These are phyloP conservation scores for Petrocephalus zakoni DNA, from an alignment of 2,113 vertebrate genomes.

Conservation along the genomic window DNA sequence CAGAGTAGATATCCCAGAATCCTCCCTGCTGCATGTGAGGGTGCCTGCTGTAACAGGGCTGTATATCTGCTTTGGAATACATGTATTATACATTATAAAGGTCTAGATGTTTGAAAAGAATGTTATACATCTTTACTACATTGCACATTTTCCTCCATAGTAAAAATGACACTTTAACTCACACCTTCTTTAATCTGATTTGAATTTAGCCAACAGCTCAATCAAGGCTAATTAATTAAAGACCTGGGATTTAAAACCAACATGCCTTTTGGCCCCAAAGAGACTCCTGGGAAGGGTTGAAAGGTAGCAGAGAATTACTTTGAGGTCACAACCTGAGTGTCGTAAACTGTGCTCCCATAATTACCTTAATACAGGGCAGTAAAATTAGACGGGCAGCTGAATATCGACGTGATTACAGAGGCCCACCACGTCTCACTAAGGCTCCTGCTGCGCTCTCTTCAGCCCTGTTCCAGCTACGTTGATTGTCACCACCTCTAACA, in stretches of 20 bases:
- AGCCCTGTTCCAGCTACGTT: background rate
- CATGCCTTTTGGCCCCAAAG: background rate
- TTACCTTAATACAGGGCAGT: background rate
- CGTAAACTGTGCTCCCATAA: background rate
- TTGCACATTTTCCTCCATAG: background rate
- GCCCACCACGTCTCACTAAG: background rate
- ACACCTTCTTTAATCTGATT: background rate
- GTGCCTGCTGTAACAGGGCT: background rate
- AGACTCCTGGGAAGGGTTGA: background rate
- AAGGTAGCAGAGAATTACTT: background rate
- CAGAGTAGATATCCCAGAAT: background rate
- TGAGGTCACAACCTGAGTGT: background rate
- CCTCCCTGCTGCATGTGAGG: background rate
- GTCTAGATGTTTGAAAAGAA: background rate
- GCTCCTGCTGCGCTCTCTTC: background rate
- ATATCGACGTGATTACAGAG: background rate
- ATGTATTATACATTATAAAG: background rate
- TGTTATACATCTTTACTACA: background rate
- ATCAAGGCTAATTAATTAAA: conserved; percentile 3
- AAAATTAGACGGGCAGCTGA: background rate
- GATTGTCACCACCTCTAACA: background rate
- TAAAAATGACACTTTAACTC: background rate
- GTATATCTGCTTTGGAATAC: background rate
- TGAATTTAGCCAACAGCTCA: background rate
- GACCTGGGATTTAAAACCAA: background rate